These are phyloP conservation scores for Metallyticus violacea DNA, from an alignment of 2,888 invertebrate species.

Conservation along the genomic window DNA sequence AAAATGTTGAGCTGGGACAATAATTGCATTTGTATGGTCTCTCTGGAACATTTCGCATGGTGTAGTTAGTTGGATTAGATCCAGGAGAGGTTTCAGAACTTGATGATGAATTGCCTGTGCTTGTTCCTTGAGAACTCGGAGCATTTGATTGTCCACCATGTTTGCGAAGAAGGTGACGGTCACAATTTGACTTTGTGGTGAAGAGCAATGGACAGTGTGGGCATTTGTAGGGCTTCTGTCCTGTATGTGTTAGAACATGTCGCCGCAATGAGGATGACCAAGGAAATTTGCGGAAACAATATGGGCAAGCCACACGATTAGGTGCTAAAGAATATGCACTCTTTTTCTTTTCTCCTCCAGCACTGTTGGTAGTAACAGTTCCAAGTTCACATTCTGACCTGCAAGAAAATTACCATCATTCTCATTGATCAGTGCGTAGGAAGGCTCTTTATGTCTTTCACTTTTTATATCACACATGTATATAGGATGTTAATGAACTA, in stretches of 20 bases:
- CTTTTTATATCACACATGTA: no score
- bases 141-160: slow-evolving; percentile 55
- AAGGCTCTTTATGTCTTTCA: no score
- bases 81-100: slow-evolving; percentile 46
- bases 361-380: slow-evolving; percentile 41
- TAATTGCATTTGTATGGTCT: slow-evolving; percentile 75
- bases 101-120: not conserved
- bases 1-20: slow-evolving; percentile 80
- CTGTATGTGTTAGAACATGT: slow-evolving; percentile 93
- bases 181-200: slow-evolving; percentile 96
- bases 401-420: slow-evolving; percentile 42
- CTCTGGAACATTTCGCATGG: slow-evolving; percentile 69
- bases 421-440: no score
- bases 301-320: slow-evolving; percentile 89
- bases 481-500: no score
- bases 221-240: slow-evolving; percentile 94
- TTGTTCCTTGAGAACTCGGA: not conserved
- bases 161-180: slow-evolving; percentile 87
- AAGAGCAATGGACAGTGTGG: slow-evolving; percentile 89
- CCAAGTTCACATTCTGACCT: slow-evolving; percentile 63
- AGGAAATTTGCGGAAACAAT: slow-evolving; percentile 91
- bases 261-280: slow-evolving; percentile 95
- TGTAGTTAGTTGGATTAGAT: slow-evolving; percentile 44
- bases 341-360: slow-evolving; percentile 64
- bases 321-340: slow-evolving; percentile 95